These are phyloP conservation scores for Prionailurus viverrinus DNA, from an alignment of 2,113 vertebrate species.

Conservation along the genomic window DNA sequence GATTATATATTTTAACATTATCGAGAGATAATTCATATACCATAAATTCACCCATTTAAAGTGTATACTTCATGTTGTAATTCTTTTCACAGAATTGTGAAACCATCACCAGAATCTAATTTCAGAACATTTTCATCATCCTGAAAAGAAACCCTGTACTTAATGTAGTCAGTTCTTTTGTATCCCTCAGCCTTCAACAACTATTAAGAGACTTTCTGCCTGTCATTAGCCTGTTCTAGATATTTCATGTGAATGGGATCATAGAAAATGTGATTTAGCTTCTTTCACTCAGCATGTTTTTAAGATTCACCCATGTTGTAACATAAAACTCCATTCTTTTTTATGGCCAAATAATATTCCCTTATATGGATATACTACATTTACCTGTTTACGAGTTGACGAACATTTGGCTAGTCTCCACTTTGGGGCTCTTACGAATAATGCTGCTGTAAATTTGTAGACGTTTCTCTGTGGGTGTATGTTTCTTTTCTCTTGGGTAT, in stretches of 20 bases:
- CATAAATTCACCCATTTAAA: not conserved
- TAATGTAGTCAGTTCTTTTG: not conserved
- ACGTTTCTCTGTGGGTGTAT: not conserved
- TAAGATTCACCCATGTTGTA: not conserved
- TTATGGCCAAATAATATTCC: not conserved
- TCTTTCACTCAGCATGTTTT: constrained; percentile 14
- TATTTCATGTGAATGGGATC: not conserved
- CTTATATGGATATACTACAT: not conserved
- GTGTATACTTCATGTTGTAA: not conserved
- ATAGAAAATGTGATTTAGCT: not conserved
- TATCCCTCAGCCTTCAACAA: not conserved
- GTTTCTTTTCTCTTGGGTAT: not conserved
- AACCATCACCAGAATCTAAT: not conserved
- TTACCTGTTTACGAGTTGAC: not conserved
- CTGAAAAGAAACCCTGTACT: not conserved
- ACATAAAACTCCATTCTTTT: not conserved
- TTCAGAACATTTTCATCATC: constrained; percentile 1
- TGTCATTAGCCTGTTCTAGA: not conserved
- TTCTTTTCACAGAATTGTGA: constrained; percentile 2
- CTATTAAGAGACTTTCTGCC: not conserved
- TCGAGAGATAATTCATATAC: not conserved
- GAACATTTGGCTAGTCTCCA: not conserved
- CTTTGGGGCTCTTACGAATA: not conserved
- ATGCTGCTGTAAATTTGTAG: not conserved
- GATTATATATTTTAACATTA: constrained; percentile 36